Conservation (phyloP, 1,140 invertebrate genomes). For the Cephus cinctus region DNA sequence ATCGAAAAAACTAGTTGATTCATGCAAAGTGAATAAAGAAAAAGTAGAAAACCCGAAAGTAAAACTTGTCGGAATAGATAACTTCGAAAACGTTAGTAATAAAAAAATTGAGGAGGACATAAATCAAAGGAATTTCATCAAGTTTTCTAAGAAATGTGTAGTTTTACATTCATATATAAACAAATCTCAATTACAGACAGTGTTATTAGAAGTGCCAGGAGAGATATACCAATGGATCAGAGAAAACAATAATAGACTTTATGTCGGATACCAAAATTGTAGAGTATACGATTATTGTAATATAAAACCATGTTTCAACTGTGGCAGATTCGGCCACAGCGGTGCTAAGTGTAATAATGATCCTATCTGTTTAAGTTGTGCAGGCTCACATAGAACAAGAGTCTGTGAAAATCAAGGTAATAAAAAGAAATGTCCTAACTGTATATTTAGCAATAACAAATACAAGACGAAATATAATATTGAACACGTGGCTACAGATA, state of each 20-base stretch:
- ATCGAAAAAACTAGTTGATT: background rate
- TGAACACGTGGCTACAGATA: background rate
- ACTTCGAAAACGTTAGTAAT: too few relatives aligned
- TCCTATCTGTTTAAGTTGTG: background rate
- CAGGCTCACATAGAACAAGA: background rate
- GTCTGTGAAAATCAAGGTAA: background rate
- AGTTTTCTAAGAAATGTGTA: background rate
- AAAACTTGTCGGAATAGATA: background rate
- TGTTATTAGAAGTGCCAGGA: background rate
- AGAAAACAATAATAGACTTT: background rate
- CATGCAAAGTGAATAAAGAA: background rate
- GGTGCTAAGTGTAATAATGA: background rate
- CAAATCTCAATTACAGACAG: background rate
- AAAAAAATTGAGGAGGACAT: background rate
- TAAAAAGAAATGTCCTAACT: background rate
- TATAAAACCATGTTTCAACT: background rate
- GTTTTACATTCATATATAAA: background rate
- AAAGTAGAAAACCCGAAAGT: background rate
- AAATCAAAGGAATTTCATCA: background rate
- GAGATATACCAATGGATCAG: background rate
- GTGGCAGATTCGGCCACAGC: background rate
- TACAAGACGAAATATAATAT: background rate
- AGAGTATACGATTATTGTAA: background rate
- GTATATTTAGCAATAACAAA: background rate
- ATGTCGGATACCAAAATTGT: background rate